Percentiles rank a stretch among this genome's conserved stretches.
Conservation (phyloP, 2,888 invertebrate species). For the Sarcophaga variegata region DNA sequence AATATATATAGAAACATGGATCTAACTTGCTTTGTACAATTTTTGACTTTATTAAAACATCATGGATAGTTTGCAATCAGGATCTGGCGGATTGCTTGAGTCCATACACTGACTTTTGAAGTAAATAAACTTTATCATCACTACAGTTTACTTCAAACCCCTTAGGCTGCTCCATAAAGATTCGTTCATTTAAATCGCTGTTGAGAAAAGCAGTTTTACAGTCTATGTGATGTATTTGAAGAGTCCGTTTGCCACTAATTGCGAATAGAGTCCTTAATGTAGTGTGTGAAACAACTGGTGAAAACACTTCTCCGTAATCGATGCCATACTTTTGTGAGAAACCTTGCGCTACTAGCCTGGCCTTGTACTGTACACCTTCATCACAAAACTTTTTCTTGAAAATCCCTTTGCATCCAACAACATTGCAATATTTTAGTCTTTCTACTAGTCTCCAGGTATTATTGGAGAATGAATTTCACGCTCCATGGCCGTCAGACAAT, state of each 20-base stretch:
- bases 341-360: too few species aligned
- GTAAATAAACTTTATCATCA: constrained; percentile 1
- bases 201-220: constrained; percentile 15
- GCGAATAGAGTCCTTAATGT: constrained; percentile 26
- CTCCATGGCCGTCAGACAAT: constrained; percentile 8
- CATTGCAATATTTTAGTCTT: constrained; percentile 46
- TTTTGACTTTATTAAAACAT: too few species aligned
- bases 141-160: neutral
- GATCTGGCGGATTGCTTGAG: neutral
- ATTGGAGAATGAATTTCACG: constrained; percentile 5
- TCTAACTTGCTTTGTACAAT: too few species aligned
- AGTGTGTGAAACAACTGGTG: constrained; percentile 58
- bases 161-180: constrained; percentile 22
- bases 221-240: constrained; percentile 60
- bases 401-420: constrained; percentile 56
- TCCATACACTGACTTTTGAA: constrained; percentile 14
- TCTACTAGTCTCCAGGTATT: constrained; percentile 12
- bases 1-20: too few species aligned
- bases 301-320: constrained; percentile 63
- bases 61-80: neutral
- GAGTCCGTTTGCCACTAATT: constrained; percentile 12
- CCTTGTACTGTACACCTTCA: too few species aligned
- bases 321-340: constrained; percentile 45
- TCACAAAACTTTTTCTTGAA: constrained; percentile 59
- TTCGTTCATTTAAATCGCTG: constrained; percentile 7